Base-by-base conservation (phyloP, 1,140 invertebrate genomes). In the Stegodyphus dumicola region DNA sequence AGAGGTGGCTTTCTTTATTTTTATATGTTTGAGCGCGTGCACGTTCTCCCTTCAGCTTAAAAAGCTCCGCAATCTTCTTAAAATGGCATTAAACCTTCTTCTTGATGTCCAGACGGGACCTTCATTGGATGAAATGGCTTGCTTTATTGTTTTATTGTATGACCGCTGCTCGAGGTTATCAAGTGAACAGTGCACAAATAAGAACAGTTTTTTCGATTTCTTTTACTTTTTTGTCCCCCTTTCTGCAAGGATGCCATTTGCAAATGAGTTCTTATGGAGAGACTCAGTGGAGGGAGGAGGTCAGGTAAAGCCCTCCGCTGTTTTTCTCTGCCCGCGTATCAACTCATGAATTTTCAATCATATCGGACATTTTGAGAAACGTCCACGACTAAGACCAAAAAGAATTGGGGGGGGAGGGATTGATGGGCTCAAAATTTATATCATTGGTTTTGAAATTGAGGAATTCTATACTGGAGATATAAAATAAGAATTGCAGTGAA, bases 131-230 rank as follows among this genome's bases (percentile, higher is more conserved):
- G 52, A 81, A 81, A 81, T 81, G 78, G 78, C 69, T 66, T 48
- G 51, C 80, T 83, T 83, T 83, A 75, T 83, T 83, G 71, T 83
- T 83, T 83, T 83, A 83, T 83, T 83, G 64, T 69, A 81, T 83
- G 56, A 83, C 73, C 52, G 48, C 51, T 52, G 49, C 51, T 56
- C 71, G 51, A 71, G 67, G 67, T 48, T 73, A 71, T 71, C 67
- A 71, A 73, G 53, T 18, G 56, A 71, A 73, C 54, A 52, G 80
- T 66, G 71, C 70, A 80, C 70, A 66, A 66, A 65, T 83, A 83
- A 83, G 80, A 83, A 54, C 60, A 48, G 80, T 67, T 83, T 53
- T 56, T 52, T 54, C 64, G 53, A 52, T 83, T 75, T 75, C 52
- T 67, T 73, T 70, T 79, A 70, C 66, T 13, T n/a, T 18, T 54